Evolutionary conservation across 2,888 invertebrate species (phyloP), one percentile per base, ranked within the genome.

Genomic region (Parascotia fuliginaria): DNA sequence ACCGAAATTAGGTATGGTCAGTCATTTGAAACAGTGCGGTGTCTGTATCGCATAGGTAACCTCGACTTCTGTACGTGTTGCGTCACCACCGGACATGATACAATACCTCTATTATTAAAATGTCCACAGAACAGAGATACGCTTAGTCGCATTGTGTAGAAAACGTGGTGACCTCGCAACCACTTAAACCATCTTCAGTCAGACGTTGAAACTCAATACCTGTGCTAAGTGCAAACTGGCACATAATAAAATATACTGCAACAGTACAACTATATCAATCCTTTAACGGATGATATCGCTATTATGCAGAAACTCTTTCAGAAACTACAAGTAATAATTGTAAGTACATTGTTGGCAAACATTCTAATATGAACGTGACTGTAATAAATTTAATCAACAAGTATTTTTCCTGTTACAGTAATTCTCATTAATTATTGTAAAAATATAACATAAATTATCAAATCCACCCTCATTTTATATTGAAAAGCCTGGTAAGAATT

Each of bases 131-230:
- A 57, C 68, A 61, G 62, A 63, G 69, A 68, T 67, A 59, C 66
- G 65, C 66, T 73, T 67, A 65, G 67, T 63, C 61, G 67, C 60
- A 59, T 59, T 65, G 65, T 65, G 61, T 59, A 38, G 55, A 69
- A 71, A 70, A 71, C 57, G 69, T 65, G 67, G 60, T 53, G 77
- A 71, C 83, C 81, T 82, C 80, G 80, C 57, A 48, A 62, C 70
- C 72, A 72, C 75, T 78, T 77, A 69, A 71, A 66, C 70, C 67
- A 65, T 65, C 72, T 76, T 78, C 74, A 70, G 62, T 60, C 51
- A 50, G 45, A 51, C 44, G 45, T 41, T 52, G 55, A 49, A 24
- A 41, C 36, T 41, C 43, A 52, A 53, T 48, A 46, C n/a, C n/a
- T n/a, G n/a, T 61, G 42, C 31, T 41, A 27, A 45, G 12, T 39